Evolutionary conservation across 2,113 vertebrate genomes (phyloP).

Genomic region (Taurulus bubalis): DNA sequence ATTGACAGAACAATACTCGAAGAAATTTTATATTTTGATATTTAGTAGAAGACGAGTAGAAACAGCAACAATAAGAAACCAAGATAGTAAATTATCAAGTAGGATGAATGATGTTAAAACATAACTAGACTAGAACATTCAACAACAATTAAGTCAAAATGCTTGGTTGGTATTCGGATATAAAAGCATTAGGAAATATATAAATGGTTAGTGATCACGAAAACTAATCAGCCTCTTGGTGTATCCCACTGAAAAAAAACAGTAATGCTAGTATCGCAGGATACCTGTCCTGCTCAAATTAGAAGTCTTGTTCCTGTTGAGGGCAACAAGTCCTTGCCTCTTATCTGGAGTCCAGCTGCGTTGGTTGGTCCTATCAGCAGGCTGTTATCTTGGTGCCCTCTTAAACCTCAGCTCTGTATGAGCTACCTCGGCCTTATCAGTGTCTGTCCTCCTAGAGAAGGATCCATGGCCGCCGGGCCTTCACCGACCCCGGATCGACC

Average conservation of each 20-base stretch:
- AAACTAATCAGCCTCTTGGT: not conserved
- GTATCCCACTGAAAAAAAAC: not conserved
- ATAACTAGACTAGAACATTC: too few relatives aligned
- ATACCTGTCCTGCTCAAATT: conserved; percentile 38
- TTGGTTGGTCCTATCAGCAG: conserved; percentile 74
- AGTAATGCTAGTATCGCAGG: conserved; percentile 6
- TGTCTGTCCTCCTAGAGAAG: conserved; percentile 72
- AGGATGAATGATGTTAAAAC: conserved; percentile 4
- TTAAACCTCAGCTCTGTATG: conserved; percentile 73
- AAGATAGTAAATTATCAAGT: not conserved
- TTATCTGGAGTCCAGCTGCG: conserved; percentile 80
- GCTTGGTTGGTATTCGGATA: not conserved
- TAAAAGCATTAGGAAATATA: not conserved
- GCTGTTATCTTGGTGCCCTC: conserved; percentile 79
- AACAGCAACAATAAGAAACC: not conserved
- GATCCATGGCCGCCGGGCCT: conserved; percentile 76
- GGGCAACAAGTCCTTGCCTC: conserved; percentile 80
- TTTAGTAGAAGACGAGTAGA: not conserved
- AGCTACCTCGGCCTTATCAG: conserved; percentile 80
- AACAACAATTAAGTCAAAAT: not conserved
- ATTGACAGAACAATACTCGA: not conserved
- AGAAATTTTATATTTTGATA: not conserved
- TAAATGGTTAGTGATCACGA: not conserved
- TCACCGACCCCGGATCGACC: conserved; percentile 70
- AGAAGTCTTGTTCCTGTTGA: conserved; percentile 68